Conservation (phyloP, 2,797 vertebrate genomes). For the Scyliorhinus canicula region DNA sequence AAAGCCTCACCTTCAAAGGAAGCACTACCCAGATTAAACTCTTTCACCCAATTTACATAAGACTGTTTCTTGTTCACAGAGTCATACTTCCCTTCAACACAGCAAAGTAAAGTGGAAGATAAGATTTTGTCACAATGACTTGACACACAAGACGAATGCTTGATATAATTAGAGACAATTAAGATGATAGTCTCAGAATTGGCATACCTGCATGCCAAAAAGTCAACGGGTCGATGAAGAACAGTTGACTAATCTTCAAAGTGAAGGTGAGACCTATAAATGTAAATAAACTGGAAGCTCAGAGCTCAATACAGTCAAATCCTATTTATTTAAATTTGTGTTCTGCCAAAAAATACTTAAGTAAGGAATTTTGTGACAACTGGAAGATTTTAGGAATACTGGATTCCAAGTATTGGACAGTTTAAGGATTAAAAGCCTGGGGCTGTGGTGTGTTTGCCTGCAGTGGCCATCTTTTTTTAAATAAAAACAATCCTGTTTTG, state of each 20-base stretch:
- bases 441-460: too few species aligned
- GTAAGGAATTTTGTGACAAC: too few species aligned
- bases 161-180: background rate
- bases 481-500: too few species aligned
- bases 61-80: background rate
- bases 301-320: background rate
- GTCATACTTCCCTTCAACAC: background rate
- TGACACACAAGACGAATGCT: conserved; percentile 2
- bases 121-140: background rate
- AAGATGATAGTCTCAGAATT: background rate
- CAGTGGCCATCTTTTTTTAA: too few species aligned
- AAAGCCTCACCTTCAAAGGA: background rate
- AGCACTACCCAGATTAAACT: background rate
- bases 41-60: background rate
- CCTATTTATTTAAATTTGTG: background rate
- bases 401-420: too few species aligned
- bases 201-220: background rate
- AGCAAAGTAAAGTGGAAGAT: background rate
- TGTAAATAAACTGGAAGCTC: background rate
- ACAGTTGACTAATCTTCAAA: background rate
- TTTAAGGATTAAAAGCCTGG: too few species aligned
- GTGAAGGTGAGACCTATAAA: background rate
- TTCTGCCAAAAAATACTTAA: background rate
- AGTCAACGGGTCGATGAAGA: background rate
- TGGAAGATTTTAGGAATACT: too few species aligned